phyloP scores from a whole-genome alignment of 2,113 vertebrate genomes.

The Notarius lentiginosus region DNA sequence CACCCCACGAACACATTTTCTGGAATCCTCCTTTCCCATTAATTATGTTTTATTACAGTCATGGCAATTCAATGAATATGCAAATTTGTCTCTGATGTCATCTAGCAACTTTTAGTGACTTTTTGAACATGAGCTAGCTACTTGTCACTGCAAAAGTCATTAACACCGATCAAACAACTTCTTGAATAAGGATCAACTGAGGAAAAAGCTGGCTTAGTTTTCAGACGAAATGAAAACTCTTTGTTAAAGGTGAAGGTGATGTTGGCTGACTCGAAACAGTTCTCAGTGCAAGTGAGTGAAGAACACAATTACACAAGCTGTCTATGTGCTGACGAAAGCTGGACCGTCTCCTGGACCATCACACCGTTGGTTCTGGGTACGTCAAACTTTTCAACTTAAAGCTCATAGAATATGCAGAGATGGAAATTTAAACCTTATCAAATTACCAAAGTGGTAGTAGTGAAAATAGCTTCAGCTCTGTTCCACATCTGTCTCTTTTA shows the following conservation, averaged over 20 bases:
- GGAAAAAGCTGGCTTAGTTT: not conserved
- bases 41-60: not conserved
- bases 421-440: not conserved
- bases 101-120: not conserved
- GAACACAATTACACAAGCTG: slow-evolving; percentile 70
- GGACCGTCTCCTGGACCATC: slow-evolving; percentile 71
- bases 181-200: not conserved
- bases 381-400: not conserved
- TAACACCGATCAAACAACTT: not conserved
- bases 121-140: too few relatives aligned
- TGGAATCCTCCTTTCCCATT: not conserved
- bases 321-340: slow-evolving; percentile 69
- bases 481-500: too few relatives aligned
- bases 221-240: not conserved
- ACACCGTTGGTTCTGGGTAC: slow-evolving; percentile 74
- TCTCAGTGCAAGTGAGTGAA: slow-evolving; percentile 60
- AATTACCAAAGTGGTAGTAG: not conserved
- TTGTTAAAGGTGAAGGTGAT: slow-evolving; percentile 67
- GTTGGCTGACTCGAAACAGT: slow-evolving; percentile 67
- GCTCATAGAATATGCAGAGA: not conserved
- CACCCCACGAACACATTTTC: not conserved
- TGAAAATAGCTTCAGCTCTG: not conserved
- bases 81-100: not conserved
- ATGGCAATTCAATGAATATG: not conserved
- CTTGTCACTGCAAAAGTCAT: too few relatives aligned